Percentiles rank a stretch among this genome's conserved stretches.
phyloP scores from a whole-genome alignment of 2,888 invertebrate genomes.

The Ennomos erosarius region DNA sequence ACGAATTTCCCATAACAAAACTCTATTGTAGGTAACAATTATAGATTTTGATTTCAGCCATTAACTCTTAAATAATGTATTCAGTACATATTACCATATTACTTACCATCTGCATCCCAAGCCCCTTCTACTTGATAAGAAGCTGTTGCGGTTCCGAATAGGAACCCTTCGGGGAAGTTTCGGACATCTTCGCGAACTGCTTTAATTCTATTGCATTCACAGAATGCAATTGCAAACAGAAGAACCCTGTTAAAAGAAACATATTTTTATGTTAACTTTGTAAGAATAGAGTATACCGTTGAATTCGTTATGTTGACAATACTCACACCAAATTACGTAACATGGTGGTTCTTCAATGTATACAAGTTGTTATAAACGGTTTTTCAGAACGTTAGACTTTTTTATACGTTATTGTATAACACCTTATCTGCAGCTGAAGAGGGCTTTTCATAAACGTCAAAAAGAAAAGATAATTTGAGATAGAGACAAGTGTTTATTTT shows the following conservation, averaged over 20 bases:
- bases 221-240: slow-evolving; percentile 20
- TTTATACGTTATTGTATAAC: slow-evolving; percentile 13
- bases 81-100: too few relatives aligned
- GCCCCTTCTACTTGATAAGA: slow-evolving; percentile 83
- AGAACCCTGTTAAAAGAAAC: slow-evolving; percentile 26
- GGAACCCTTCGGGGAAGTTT: slow-evolving; percentile 54
- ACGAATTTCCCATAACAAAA: too few relatives aligned
- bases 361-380: background rate
- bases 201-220: slow-evolving; percentile 27
- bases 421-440: slow-evolving; percentile 11
- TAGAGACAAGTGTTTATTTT: too few relatives aligned
- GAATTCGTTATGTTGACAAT: background rate
- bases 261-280: background rate
- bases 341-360: slow-evolving; percentile 13
- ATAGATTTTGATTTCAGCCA: too few relatives aligned
- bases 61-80: background rate
- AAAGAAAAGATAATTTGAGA: background rate
- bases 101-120: slow-evolving; percentile 78
- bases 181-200: slow-evolving; percentile 38
- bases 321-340: slow-evolving; percentile 22
- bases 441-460: slow-evolving; percentile 4
- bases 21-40: too few relatives aligned
- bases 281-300: background rate
- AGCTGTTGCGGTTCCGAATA: slow-evolving; percentile 65
- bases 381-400: background rate